Evolutionary conservation across 1,140 invertebrate genomes (phyloP), one percentile per base, ranked within the genome.

Genomic region (Eriosoma lanigerum): DNA sequence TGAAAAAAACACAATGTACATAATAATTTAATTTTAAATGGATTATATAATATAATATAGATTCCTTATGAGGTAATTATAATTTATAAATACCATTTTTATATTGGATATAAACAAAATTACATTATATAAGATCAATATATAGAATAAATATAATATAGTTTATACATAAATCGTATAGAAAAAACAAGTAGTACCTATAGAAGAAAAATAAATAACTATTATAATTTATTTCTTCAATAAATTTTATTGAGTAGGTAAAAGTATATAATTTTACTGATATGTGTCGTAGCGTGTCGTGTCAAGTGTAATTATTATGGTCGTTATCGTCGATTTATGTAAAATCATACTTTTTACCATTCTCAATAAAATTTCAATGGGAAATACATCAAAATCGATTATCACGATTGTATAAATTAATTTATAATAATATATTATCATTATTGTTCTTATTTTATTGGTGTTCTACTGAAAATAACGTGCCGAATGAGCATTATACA

Each of bases 11-110:
- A 70, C 66, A 50, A 50, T 70, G 46, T 70, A 70, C 24, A 70
- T 50, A 70, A 70, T 70, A 72, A 72, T 72, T 72, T 72, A n/a
- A 72, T n/a, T 72, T 68, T 52, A 50, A 70, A 70, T 70, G 46
- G 66, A 50, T 50, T 70, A 70, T 70, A 72, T 72, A 72, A 72
- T 72, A 72, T 72, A 72, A 72, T n/a, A n/a, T 70, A 50, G 66
- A 70, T 70, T 70, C 66, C 66, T 70, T 70, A 70, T 29, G 8
- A 10, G 66, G 66, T 70, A 70, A 50, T 70, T 50, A 70, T 72
- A 72, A 52, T 72, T 26, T n/a, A 52, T 52, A 52, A 50, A n/a
- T 72, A 52, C 46, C 24, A 29, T 52, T 38, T 52, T 72, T 50
- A 8, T 72, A 72, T 68, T 38, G 44, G 66, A 68, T 72, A 52